A percentile compares a stretch with the other conserved stretches of the same genome.
Conservation (phyloP, 35 echinoderm and acorn worm genomes). For the Heliocidaris tuberculata region DNA sequence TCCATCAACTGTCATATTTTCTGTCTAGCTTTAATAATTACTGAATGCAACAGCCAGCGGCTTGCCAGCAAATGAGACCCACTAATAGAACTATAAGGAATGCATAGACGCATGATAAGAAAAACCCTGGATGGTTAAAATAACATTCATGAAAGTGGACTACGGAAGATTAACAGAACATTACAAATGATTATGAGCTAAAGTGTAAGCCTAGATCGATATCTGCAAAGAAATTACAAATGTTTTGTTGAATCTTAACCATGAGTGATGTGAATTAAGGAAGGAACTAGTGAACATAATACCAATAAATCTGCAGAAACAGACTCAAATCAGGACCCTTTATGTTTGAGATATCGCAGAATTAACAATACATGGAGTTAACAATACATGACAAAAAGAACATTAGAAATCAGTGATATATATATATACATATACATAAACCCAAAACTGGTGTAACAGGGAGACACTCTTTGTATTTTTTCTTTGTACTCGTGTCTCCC, state of each 20-base stretch:
- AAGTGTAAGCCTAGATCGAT: neutral
- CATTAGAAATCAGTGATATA: too few species aligned
- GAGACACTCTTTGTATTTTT: too few species aligned
- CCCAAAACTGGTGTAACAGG: too few species aligned
- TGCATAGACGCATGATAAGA: neutral
- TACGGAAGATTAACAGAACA: neutral
- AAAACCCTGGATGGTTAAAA: neutral
- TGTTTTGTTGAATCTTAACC: too few species aligned
- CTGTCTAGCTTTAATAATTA: conserved; percentile 1
- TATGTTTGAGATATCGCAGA: too few species aligned
- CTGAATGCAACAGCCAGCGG: neutral
- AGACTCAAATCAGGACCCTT: too few species aligned
- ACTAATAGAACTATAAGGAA: neutral
- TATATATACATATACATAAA: neutral
- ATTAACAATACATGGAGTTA: too few species aligned
- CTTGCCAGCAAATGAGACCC: neutral
- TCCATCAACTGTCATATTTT: neutral
- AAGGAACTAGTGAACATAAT: too few species aligned
- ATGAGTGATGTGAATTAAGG: too few species aligned
- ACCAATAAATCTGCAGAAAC: too few species aligned
- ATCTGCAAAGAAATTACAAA: neutral
- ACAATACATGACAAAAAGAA: too few species aligned
- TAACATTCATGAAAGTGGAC: neutral
- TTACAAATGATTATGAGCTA: neutral
- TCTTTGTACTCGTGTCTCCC: too few species aligned